Evolutionary conservation across 2,797 vertebrate genomes (phyloP), one percentile per base, ranked within the genome.

Genomic region (Poecilia gillii): DNA sequence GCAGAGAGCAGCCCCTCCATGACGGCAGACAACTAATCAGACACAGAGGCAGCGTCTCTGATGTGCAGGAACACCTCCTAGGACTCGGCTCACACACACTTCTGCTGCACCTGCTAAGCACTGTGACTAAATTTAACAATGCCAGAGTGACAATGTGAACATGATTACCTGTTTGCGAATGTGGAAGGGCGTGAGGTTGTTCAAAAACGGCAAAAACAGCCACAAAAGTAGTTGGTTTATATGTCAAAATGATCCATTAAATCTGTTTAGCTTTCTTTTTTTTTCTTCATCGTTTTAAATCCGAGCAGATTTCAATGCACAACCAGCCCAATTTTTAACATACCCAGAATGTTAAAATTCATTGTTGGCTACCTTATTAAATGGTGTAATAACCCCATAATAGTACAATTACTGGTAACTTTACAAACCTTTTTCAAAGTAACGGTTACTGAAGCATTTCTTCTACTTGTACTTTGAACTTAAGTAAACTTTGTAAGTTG

Each of bases 1-100:
- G 79, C 79, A 87, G 83, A 89, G 88, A 90, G 90, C 89, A 77
- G 84, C 86, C 91, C 90, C 90, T 93, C 90, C 87, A 84, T 93
- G 92, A 93, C 90, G 92, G 91, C 92, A 92, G 91, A 93, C 88
- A 89, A 91, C 90, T 92, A 92, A 94, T 93, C 91, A 92, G 91
- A 92, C 87, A 85, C 87, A 89, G 86, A 86, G 78, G 88, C 86
- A 78, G 82, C 33, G 59, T 86, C 86, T 93, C 88, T 90, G 89
- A 94, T 94, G 90, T 90, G 89, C 75, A n/a, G 91, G 87, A 93
- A 91, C 91, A 92, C 88, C 92, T 92, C 91, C 82, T 82, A 88
- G 91, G 88, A 90, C 92, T 91, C 90, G 49, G 81, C 87, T 87
- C 81, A 4, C 87, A 6, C 87, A 93, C 87, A 91, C 91, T 81